Conservation (phyloP, 2,797 vertebrate species). For the Telmatherina bonti region DNA sequence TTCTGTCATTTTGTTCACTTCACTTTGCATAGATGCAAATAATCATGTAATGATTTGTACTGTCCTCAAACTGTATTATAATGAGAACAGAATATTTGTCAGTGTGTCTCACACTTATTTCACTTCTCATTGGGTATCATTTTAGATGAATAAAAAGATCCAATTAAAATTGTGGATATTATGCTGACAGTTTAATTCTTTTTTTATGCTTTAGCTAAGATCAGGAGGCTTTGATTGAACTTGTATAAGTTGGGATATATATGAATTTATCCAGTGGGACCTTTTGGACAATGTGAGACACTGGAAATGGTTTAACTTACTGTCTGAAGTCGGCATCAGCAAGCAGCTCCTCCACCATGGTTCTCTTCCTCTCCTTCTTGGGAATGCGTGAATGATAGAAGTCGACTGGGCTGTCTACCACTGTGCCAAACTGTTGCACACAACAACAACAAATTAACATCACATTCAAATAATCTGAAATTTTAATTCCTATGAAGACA, state of each 20-base stretch:
- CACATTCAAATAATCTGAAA: not conserved
- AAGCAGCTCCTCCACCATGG: slow-evolving; percentile 95
- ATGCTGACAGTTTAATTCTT: not conserved
- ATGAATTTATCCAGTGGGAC: no score
- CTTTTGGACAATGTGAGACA: not conserved
- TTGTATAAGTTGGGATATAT: no score
- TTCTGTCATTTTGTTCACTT: not conserved
- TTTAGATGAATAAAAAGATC: not conserved
- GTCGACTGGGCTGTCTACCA: slow-evolving; percentile 92
- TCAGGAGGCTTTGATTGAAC: not conserved
- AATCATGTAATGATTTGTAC: not conserved
- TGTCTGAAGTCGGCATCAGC: slow-evolving; percentile 95
- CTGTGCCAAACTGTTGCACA: slow-evolving; percentile 87
- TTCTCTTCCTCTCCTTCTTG: slow-evolving; percentile 94
- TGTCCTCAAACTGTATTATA: not conserved
- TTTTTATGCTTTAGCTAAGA: not conserved
- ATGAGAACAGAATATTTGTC: not conserved
- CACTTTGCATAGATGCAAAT: no score
- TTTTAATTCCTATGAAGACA: not conserved
- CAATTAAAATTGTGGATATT: not conserved
- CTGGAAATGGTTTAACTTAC: slow-evolving; percentile 74
- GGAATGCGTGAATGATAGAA: slow-evolving; percentile 95
- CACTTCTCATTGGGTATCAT: not conserved
- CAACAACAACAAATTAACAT: not conserved
- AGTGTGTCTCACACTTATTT: not conserved